Evolutionary conservation across 1,140 invertebrate genomes (phyloP).

Genomic region (Lysiphlebus fabarum): DNA sequence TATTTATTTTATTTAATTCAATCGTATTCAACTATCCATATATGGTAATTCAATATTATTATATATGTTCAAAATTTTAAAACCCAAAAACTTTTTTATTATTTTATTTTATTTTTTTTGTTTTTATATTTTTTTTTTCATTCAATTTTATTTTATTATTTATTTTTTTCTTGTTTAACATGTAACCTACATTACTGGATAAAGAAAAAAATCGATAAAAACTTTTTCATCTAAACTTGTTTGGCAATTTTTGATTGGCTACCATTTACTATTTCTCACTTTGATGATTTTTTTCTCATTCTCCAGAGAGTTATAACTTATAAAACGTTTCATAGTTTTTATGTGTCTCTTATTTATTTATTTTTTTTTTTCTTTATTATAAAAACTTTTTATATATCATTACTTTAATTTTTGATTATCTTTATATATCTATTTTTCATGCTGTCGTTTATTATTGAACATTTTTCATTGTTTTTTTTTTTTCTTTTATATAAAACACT

Average conservation of each 20-base stretch:
- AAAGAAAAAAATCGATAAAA: background rate
- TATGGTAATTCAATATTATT: conserved; percentile 13
- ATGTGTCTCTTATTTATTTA: no score
- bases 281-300: conserved; percentile 4
- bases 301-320: background rate
- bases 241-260: conserved; percentile 19
- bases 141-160: background rate
- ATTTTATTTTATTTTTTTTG: background rate
- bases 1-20: conserved; percentile 18
- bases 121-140: background rate
- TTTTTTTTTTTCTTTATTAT: background rate
- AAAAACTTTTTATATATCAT: conserved; percentile 18
- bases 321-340: background rate
- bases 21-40: no score
- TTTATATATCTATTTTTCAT: background rate
- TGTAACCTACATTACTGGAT: no score
- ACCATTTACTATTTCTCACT: conserved; percentile 6
- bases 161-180: no score
- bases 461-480: no score
- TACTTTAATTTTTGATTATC: conserved; percentile 13
- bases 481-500: no score
- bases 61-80: background rate
- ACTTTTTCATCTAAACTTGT: conserved; percentile 1
- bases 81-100: background rate
- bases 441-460: no score